phyloP scores from a whole-genome alignment of 2,797 vertebrate genomes.

The Pangasius macronema region DNA sequence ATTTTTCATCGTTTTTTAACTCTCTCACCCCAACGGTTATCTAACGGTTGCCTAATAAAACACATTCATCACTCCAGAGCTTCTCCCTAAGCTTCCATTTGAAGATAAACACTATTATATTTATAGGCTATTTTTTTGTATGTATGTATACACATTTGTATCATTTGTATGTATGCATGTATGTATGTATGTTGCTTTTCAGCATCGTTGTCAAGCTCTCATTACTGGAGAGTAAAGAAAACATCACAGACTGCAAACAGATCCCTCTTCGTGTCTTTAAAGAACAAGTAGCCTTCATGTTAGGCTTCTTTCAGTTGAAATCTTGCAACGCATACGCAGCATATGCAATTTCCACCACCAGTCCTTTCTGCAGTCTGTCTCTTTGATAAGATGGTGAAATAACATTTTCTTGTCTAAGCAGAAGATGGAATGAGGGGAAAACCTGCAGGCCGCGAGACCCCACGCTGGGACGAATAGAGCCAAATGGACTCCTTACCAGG shows the following conservation, averaged over 20 bases:
- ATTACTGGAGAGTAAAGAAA: background rate
- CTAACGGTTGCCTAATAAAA: background rate
- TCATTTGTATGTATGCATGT: background rate
- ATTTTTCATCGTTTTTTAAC: background rate
- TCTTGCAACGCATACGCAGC: background rate
- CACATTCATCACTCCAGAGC: background rate
- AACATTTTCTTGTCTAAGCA: conserved; percentile 30
- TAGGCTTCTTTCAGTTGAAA: background rate
- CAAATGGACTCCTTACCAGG: conserved; percentile 80
- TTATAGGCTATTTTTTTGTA: background rate
- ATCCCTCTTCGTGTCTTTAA: background rate
- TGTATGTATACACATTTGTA: background rate
- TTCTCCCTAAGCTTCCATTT: background rate
- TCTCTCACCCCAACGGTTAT: background rate
- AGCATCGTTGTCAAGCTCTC: background rate
- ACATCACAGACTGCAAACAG: background rate
- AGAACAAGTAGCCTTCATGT: background rate
- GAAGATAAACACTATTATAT: background rate
- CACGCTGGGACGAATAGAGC: conserved; percentile 72
- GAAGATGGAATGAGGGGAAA: conserved; percentile 2
- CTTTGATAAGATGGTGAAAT: conserved; percentile 24
- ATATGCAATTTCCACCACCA: background rate
- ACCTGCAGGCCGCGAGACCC: conserved; percentile 64
- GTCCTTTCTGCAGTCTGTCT: background rate
- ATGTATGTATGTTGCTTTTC: background rate